These are phyloP conservation scores for Heliconius hermathena DNA, from an alignment of 1,140 invertebrate genomes.

Conservation along the genomic window DNA sequence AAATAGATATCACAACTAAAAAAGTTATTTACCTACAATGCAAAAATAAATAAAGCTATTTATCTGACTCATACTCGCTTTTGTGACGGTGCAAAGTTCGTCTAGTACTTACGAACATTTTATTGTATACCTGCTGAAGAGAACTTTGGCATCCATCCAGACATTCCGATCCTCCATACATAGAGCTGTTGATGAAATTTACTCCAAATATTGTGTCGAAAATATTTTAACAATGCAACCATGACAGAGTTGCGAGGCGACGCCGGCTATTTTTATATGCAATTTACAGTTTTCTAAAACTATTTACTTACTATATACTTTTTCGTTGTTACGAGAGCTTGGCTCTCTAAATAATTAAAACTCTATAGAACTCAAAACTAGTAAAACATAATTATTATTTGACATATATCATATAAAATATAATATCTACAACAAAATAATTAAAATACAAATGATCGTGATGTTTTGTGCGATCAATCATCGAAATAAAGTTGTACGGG, in stretches of 20 bases:
- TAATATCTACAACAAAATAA: too few species aligned
- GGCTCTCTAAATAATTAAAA: not conserved
- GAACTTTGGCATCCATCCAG: conserved; percentile 48
- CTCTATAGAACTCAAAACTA: not conserved
- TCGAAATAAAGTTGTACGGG: not conserved
- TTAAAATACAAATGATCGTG: not conserved
- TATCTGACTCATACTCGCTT: not conserved
- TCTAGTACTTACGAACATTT: conserved; percentile 47
- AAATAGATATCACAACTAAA: not conserved
- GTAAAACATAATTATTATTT: not conserved
- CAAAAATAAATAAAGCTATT: not conserved
- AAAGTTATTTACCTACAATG: not conserved
- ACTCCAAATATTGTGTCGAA: conserved; percentile 14
- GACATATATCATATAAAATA: not conserved
- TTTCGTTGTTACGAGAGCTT: not conserved
- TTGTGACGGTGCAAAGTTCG: conserved; percentile 21
- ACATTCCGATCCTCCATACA: conserved; percentile 43
- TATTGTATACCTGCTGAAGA: conserved; percentile 51
- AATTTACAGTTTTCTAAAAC: not conserved
- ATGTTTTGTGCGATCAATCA: not conserved
- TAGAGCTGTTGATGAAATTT: conserved; percentile 22
- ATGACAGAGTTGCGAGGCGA: not conserved
- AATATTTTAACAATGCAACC: conserved; percentile 22
- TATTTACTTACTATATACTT: not conserved
- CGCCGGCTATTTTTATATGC: not conserved